phyloP scores from a whole-genome alignment of 1,140 invertebrate species.

The Meloidogyne chitwoodi region DNA sequence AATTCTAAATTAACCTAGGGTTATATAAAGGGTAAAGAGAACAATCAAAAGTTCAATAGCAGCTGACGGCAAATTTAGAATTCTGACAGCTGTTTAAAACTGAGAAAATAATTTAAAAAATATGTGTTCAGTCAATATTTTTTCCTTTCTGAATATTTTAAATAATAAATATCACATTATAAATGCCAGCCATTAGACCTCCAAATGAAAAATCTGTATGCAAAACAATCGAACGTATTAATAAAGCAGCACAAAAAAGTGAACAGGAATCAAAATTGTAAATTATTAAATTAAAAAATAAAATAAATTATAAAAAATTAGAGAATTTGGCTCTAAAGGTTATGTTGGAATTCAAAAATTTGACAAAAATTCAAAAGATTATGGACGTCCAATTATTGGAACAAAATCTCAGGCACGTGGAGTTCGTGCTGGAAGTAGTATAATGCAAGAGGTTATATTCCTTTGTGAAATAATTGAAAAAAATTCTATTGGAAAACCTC shows the following conservation, averaged over 20 bases:
- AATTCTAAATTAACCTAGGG: too few relatives aligned
- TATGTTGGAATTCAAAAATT: constrained; percentile 19
- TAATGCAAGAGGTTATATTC: constrained; percentile 28
- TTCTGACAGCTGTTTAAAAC: not conserved
- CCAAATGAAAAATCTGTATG: not conserved
- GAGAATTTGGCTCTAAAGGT: not conserved
- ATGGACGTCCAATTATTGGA: constrained; percentile 23
- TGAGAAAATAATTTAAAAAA: not conserved
- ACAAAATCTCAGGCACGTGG: constrained; percentile 30
- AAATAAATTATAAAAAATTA: not conserved
- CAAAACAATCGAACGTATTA: not conserved
- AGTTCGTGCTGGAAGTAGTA: not conserved
- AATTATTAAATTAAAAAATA: not conserved
- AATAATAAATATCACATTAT: not conserved
- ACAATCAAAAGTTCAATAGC: too few relatives aligned
- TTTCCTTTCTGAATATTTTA: not conserved
- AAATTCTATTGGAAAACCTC: constrained; percentile 20
- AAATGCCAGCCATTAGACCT: not conserved
- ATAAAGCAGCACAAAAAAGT: not conserved
- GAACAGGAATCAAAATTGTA: not conserved
- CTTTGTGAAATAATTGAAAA: constrained; percentile 34
- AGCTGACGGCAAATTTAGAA: not conserved
- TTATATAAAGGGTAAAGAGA: too few relatives aligned
- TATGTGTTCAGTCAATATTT: not conserved
- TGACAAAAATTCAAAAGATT: constrained; percentile 27